Base-by-base conservation (phyloP, 2,113 vertebrate species). In the Theristicus caerulescens region DNA sequence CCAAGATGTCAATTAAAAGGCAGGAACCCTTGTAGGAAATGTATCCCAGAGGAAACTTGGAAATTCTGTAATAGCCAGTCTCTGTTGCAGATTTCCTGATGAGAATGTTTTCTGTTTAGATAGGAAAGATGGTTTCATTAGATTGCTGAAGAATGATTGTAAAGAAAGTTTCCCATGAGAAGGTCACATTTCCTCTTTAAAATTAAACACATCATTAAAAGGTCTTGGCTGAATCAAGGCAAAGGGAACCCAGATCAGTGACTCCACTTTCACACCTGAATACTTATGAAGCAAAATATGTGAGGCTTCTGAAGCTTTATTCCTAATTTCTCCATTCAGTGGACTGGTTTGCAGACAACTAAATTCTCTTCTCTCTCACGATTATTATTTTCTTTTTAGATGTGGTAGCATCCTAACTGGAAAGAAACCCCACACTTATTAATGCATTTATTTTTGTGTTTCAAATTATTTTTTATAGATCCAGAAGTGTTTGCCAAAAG, bases 141-240 rank as follows among this genome's bases (percentile, higher is more conserved):
- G 55, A 57, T 67, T 27, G 25, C 36, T 95, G 55, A 76, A 85
- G 49, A 93, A 57, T 69, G 24, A 26, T 26, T 77, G 34, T 73
- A 69, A 59, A 78, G 69, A 27, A 82, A 29, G 24, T 36, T 88
- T 90, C 67, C 58, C 26, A 8, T 31, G 49, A 84, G 80, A 83
- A 93, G 32, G 87, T 91, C 69, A 79, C 65, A 69, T 86, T 82
- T 89, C 72, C 32, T 95, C n/a, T 78, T 94, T 64, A 81, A 96
- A 92, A 88, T 97, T 86, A 96, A 95, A 89, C 58, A 80, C 65
- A 59, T 87, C n/a, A 71, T 94, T 97, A 91, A 77, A 82, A 91
- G 57, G 34, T 70, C 84, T 88, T 94, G 70, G 19, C 70, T 93
- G 66, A 82, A 90, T 65, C 66, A 79, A 91, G 70, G 59, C 49